phyloP scores from a whole-genome alignment of 2,797 vertebrate species.

The Oophaga sylvatica region DNA sequence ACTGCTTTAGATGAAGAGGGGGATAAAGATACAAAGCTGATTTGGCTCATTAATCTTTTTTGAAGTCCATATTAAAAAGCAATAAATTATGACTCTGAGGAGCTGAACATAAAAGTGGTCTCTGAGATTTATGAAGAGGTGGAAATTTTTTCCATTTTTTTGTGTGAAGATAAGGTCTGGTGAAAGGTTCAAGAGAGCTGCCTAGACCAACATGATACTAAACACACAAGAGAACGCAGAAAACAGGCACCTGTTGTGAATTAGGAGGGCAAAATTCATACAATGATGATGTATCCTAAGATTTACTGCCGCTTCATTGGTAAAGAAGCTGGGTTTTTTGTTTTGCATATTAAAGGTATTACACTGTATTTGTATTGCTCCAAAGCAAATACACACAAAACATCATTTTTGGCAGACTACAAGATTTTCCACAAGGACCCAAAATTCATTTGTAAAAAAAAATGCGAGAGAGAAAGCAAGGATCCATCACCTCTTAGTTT shows the following conservation, averaged over 20 bases:
- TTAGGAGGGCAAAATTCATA: constrained; percentile 25
- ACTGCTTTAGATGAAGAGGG: not conserved
- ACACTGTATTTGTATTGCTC: not conserved
- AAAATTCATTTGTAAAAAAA: not conserved
- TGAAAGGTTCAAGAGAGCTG: constrained; percentile 24
- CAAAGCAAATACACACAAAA: not conserved
- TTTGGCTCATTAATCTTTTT: constrained; percentile 12
- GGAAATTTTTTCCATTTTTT: not conserved
- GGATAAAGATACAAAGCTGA: not conserved
- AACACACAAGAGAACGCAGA: not conserved
- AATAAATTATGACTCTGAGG: constrained; percentile 3
- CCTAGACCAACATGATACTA: not conserved
- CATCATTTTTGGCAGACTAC: not conserved
- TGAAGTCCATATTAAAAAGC: not conserved
- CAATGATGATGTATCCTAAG: constrained; percentile 10
- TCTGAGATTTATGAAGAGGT: constrained; percentile 30
- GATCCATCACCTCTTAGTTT: not conserved
- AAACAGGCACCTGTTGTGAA: constrained; percentile 16
- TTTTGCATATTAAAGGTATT: not conserved
- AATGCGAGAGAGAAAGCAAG: not conserved
- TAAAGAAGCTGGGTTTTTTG: not conserved
- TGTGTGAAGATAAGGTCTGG: not conserved
- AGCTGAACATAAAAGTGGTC: not conserved
- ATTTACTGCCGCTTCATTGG: constrained; percentile 2
- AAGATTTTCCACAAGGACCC: not conserved